Percentiles rank a stretch among this genome's conserved stretches.
Conservation (phyloP, 2,113 vertebrate genomes). For the Ceratotherium simum region DNA sequence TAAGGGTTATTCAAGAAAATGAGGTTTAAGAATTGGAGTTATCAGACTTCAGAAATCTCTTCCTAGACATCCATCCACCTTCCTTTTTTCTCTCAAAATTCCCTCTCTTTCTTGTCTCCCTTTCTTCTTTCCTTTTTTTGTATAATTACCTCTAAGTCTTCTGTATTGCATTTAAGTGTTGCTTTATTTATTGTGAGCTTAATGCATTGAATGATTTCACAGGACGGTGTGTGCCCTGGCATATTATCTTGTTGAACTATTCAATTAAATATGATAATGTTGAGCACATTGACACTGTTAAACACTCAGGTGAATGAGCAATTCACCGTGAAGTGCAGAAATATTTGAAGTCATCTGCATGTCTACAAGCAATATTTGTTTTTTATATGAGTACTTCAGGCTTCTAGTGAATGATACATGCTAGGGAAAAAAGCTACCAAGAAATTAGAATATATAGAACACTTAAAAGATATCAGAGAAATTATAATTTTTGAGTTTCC, state of each 20-base stretch:
- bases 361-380: constrained; percentile 86
- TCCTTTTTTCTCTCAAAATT: constrained; percentile 25
- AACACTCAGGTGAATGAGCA: constrained; percentile 91
- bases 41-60: constrained; percentile 76
- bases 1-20: constrained; percentile 56
- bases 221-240: constrained; percentile 83
- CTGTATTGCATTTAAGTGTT: constrained; percentile 82
- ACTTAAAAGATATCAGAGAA: not conserved
- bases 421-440: constrained; percentile 43
- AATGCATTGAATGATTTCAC: constrained; percentile 81
- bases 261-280: constrained; percentile 92
- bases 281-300: constrained; percentile 88
- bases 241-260: constrained; percentile 91
- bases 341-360: constrained; percentile 87
- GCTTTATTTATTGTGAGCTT: constrained; percentile 86
- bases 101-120: constrained; percentile 36
- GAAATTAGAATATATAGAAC: constrained; percentile 40
- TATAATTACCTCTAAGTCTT: constrained; percentile 75
- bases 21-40: constrained; percentile 71
- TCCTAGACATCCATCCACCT: constrained; percentile 7
- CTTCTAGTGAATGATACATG: constrained; percentile 54
- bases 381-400: constrained; percentile 83
- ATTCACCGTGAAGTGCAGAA: constrained; percentile 89
- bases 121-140: constrained; percentile 64
- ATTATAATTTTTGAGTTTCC: constrained; percentile 19